Conservation (phyloP, 2,113 vertebrate species). For the Phaethornis superciliosus region DNA sequence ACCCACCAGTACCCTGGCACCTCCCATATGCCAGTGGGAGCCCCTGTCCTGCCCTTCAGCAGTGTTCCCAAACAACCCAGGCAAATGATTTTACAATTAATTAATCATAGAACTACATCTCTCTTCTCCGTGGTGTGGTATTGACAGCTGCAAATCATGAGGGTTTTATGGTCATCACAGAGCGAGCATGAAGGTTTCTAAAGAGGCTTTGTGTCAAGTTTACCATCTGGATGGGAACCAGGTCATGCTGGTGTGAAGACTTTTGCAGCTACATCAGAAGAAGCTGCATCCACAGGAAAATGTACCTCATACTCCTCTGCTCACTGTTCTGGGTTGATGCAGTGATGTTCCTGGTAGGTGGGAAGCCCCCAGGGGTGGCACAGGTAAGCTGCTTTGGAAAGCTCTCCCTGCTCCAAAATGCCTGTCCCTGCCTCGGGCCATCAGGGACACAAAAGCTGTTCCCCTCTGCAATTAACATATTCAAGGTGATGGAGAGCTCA, state of each 20-base stretch:
- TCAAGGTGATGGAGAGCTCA: too few species aligned
- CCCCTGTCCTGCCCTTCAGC: fast-evolving
- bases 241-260: fast-evolving
- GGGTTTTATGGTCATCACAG: neutral
- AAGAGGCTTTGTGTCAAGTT: neutral
- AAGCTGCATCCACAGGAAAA: neutral
- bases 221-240: neutral
- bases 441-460: too few species aligned
- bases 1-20: neutral
- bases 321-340: neutral
- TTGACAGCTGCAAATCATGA: neutral
- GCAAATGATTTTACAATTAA: neutral
- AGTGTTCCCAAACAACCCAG: neutral
- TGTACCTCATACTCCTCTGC: neutral
- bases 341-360: too few species aligned
- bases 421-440: too few species aligned
- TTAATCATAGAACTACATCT: neutral
- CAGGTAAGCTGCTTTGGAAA: too few species aligned
- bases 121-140: neutral
- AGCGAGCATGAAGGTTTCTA: neutral
- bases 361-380: too few species aligned
- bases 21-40: fast-evolving
- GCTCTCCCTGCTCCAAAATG: too few species aligned
- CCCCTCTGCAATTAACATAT: too few species aligned
- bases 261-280: neutral